Base-by-base conservation (phyloP, 2,113 vertebrate genomes). In the Abramis brama region DNA sequence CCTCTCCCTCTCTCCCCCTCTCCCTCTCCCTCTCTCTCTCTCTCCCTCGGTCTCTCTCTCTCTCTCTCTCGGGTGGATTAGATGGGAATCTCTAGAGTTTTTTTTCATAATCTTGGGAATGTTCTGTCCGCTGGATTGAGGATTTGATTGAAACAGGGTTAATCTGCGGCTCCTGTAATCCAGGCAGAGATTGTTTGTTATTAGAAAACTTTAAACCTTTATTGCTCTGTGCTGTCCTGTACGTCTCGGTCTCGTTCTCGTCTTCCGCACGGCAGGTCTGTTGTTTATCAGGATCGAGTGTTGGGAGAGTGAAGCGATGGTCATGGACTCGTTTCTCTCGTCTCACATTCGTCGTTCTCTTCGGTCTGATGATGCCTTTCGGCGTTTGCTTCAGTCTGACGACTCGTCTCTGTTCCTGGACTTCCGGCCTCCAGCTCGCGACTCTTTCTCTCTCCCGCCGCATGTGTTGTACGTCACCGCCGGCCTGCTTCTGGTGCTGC, bases 401-500 rank as follows among this genome's bases (percentile, higher is more conserved):
- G 87, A 92, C 75, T 89, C 92, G 3, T 88, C 94, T 9, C 97
- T 94, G 0, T 94, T 93, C 4, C 70, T 92, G 80, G 92, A 94
- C 90, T 94, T 94, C 87, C 86, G 88, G 43, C 93, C 93, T 4
- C 92, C 92, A 2, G 90, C 93, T 0, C 92, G 92, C 66, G 92
- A 94, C 15, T 85, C 91, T 13, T 76, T 94, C 87, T 87, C 86
- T 36, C 89, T 94, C 17, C 60, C 8, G 0, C 91, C 91, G 74
- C 91, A 84, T 36, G 90, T 95, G 33, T 88, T 95, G 87, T 95
- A 95, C 17, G 82, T 39, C 25, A 64, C 97, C 70, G 92, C 95
- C 82, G 97, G 95, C 0, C 91, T 92, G 0, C 47, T 94, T 0
- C 86, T 98, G 87, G 95, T 98, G 78, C 57, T 97, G 78, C 83